Percentiles rank a stretch among this genome's conserved stretches.
Conservation (phyloP, 2,113 vertebrate genomes). For the Protobothrops flavoviridis region DNA sequence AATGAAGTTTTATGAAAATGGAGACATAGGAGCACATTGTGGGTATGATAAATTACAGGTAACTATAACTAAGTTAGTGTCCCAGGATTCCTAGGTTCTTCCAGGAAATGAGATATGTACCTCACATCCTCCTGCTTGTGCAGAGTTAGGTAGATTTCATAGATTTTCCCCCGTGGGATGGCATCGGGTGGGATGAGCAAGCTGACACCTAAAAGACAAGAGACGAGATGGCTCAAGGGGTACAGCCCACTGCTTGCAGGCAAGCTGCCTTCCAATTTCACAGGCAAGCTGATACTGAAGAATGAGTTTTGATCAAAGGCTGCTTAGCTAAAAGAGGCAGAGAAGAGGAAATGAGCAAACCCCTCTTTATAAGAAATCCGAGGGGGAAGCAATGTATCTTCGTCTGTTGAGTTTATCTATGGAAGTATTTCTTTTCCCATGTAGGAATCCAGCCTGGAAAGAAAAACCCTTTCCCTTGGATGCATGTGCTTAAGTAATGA, state of each 20-base stretch:
- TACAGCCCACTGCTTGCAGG: neutral
- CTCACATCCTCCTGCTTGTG: conserved; percentile 97
- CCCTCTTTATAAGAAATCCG: neutral
- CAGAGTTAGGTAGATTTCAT: conserved; percentile 96
- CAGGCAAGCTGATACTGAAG: neutral
- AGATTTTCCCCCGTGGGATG: conserved; percentile 98
- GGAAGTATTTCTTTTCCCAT: neutral
- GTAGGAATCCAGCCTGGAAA: neutral
- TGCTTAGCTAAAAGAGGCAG: neutral
- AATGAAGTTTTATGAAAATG: neutral
- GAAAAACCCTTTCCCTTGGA: neutral
- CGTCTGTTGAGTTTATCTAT: neutral
- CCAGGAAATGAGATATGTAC: conserved; percentile 72
- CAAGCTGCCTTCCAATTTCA: neutral
- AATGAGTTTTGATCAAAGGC: neutral
- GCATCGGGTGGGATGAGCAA: conserved; percentile 97
- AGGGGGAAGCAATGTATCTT: neutral
- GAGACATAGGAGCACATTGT: neutral
- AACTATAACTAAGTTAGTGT: neutral
- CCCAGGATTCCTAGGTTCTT: neutral
- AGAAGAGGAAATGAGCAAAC: neutral
- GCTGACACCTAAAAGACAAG: conserved; percentile 84
- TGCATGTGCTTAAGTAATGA: too few relatives aligned
- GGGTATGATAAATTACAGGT: neutral
- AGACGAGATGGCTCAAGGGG: neutral